Base-by-base conservation (phyloP, 1,140 invertebrate species). In the Gryllus bimaculatus region DNA sequence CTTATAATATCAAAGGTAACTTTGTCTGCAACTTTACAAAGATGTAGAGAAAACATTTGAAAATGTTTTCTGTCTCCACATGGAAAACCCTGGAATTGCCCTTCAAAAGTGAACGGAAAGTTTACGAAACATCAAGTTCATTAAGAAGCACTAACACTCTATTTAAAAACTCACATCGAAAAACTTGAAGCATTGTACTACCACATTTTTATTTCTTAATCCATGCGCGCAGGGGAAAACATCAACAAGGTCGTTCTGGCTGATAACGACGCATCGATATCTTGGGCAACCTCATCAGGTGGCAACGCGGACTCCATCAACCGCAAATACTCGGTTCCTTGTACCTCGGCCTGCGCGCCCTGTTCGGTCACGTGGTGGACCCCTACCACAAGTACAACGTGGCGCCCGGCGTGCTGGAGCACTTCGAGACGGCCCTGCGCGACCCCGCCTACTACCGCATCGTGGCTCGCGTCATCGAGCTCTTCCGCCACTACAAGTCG, bases 201-300 rank as follows among this genome's bases (percentile, higher is more conserved):
- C 74, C 6, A 10, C 10, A 13, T 47, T 78, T 49, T n/a, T 78
- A 15, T 20, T 54, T 54, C 48, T 73, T 73, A 77, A n/a, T n/a
- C n/a, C 8, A 47, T 3, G 75, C 4, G 5, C 8, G 20, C 13
- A 26, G 76, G 76, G 76, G 76, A 3, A 13, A 54, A 13, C 39
- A 80, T 26, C 13, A 54, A 66, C 54, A 66, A 66, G 18, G 54
- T 66, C 15, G 26, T 66, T 8, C 8, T 79, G 73, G n/a, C 77
- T 15, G 78, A 76, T 5, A 39, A 79, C 6, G 77, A 78, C 39
- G 80, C 8, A 79, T 88, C 20, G 86, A 91, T 80, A 85, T 89
- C 76, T 85, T 94, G n/a, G 92, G 89, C 47, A 90, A 90, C 81
- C 81, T 93, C 5, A 89, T 94, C 76, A 89, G n/a, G 94, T 86